Evolutionary conservation across 2,888 invertebrate species (phyloP).

Genomic region (Agelastica alni): DNA sequence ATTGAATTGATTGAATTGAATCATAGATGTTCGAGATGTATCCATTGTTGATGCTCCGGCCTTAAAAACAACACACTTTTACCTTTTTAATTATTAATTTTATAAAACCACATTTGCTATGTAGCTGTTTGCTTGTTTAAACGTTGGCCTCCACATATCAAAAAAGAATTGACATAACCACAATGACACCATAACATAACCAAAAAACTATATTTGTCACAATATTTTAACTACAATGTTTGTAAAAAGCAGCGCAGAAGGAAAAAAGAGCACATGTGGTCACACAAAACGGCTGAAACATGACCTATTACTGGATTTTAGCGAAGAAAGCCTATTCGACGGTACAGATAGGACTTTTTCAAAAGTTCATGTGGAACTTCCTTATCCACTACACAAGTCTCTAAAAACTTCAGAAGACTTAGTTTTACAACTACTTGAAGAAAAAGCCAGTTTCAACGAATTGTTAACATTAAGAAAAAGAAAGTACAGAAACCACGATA

Average conservation of each 20-base stretch:
- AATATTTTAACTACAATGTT: slow-evolving; percentile 9
- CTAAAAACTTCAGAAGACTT: slow-evolving; percentile 24
- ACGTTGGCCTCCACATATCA: too few relatives aligned
- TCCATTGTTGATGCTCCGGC: slow-evolving; percentile 48
- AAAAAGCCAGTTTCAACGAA: slow-evolving; percentile 28
- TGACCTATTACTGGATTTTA: slow-evolving; percentile 34
- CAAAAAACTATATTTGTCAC: too few relatives aligned
- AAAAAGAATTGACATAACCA: too few relatives aligned
- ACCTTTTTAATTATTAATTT: too few relatives aligned
- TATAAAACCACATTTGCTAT: too few relatives aligned
- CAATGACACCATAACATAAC: too few relatives aligned
- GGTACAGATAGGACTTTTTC: slow-evolving; percentile 29
- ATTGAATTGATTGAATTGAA: slow-evolving; percentile 48
- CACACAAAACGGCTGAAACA: slow-evolving; percentile 26
- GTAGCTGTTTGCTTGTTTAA: too few relatives aligned
- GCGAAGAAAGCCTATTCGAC: slow-evolving; percentile 34
- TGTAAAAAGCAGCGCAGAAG: background rate
- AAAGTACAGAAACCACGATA: slow-evolving; percentile 18
- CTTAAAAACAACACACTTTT: slow-evolving; percentile 38
- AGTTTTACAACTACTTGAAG: slow-evolving; percentile 25
- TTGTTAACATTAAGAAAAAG: slow-evolving; percentile 18
- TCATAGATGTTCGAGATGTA: slow-evolving; percentile 51
- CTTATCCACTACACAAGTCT: slow-evolving; percentile 35
- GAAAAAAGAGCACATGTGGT: background rate
- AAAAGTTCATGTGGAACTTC: slow-evolving; percentile 29